Evolutionary conservation across 1,140 invertebrate genomes (phyloP), one percentile per base, ranked within the genome.

Genomic region (Hyles vespertilio): DNA sequence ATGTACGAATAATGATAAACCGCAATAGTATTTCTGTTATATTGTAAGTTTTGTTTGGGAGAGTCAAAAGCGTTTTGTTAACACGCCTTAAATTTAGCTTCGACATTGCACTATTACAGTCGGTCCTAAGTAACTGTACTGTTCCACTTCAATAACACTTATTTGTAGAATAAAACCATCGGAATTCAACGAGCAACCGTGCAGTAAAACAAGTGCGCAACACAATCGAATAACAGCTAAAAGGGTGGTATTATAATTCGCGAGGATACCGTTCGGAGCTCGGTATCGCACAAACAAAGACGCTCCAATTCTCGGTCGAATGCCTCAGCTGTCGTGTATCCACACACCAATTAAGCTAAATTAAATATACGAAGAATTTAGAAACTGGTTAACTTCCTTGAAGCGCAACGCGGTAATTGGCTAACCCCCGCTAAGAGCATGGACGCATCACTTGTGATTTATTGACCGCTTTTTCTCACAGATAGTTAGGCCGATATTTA

Each of bases 291-390:
- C 79, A 67, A 82, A 80, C 79, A 74, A 78, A 79, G 79, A 75
- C 68, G 75, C 74, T 77, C 69, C 74, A 70, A 79, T 78, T 82
- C 77, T 82, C 75, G 79, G 77, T 82, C 77, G 75, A 77, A 75
- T 82, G 77, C 75, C 64, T 70, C 36, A 40, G 69, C 77, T 69
- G 65, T 69, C 70, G 69, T 74, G 69, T 79, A 81, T 75, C 68
- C 70, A 84, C 80, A 83, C 73, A 84, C 79, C 80, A 87, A 89
- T 89, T 86, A 86, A 84, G 79, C 70, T 85, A 72, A 85, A 88
- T 88, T 84, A 85, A 88, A 87, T 84, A 81, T 84, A 87, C 83
- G 75, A 84, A 87, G 84, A 89, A 89, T 87, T 87, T 89, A 89
- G 86, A 87, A 89, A 89, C 79, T 87, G 79, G 74, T 83, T 83